Conservation (phyloP, 2,797 vertebrate species). For the Pantherophis vulpinus region DNA sequence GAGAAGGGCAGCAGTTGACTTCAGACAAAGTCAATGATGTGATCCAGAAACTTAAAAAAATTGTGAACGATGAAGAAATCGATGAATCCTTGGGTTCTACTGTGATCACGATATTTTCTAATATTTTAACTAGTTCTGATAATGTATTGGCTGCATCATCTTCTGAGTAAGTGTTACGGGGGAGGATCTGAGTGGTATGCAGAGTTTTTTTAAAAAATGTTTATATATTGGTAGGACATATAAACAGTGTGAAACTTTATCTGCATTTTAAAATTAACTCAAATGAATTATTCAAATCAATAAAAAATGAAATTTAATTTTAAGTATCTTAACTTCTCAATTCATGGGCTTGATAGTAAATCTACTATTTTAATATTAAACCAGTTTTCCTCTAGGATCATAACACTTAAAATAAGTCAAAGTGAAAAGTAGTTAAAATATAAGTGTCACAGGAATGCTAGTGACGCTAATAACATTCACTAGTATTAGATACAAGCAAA, state of each 20-base stretch:
- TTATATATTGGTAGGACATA: background rate
- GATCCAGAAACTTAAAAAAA: constrained; percentile 85
- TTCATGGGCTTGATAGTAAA: background rate
- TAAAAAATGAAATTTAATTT: background rate
- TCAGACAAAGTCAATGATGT: constrained; percentile 85
- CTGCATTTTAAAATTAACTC: constrained; percentile 12
- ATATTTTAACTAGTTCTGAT: constrained; percentile 86
- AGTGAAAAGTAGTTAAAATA: background rate
- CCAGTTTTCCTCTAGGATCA: background rate
- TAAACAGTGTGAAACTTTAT: background rate
- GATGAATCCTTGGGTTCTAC: constrained; percentile 82
- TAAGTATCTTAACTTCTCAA: background rate
- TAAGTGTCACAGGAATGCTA: background rate
- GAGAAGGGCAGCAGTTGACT: constrained; percentile 78
- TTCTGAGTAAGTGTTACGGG: constrained; percentile 76
- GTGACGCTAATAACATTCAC: background rate
- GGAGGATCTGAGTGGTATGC: background rate
- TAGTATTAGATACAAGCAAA: background rate
- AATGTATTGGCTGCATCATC: constrained; percentile 77
- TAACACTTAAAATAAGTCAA: background rate
- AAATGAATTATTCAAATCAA: background rate
- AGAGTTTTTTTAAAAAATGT: background rate
- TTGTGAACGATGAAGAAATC: constrained; percentile 87
- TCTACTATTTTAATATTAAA: background rate
- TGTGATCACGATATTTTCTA: constrained; percentile 92